Base-by-base conservation (phyloP, 2,113 vertebrate genomes). In the Penelope pileata region DNA sequence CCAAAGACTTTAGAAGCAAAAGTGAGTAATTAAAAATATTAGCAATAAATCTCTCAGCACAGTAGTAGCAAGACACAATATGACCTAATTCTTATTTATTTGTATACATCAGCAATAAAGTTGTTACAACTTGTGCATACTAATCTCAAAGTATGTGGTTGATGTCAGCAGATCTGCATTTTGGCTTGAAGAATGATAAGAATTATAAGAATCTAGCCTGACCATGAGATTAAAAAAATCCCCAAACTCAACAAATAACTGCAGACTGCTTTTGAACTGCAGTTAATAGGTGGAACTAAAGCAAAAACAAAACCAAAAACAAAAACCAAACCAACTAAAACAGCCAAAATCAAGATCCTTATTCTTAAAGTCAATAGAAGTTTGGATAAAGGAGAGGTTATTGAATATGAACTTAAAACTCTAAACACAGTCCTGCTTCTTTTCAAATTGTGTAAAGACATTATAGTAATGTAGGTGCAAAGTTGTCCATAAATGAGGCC, bases 121-220 rank as follows among this genome's bases (percentile, higher is more conserved):
- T n/a, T 66, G 4, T 75, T 75, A 69, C 24, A 70, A 40, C 9
- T 11, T 1, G 0, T 73, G 48, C 3, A 38, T 2, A 7, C 48
- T 5, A 7, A 38, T 0, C 1, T 12, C 11, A 43, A 1, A 6
- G 1, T 19, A 5, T 36, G 56, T 9, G 6, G 18, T 5, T 78
- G 42, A 43, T 83, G 24, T 16, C n/a, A 69, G 38, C 34, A 72
- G 58, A 73, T 8, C 23, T 72, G 51, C 16, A 62, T 23, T 75
- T 75, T 34, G 14, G 29, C n/a, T 47, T 74, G 54, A 47, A 79
- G 23, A 82, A 74, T 50, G 4, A 14, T 34, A 60, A 56, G 38
- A 56, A 62, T 43, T 51, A 5, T 18, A 58, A 85, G 32, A 51
- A 79, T 7, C 4, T 54, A 59, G 15, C 1, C 47, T 66, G 26